Base-by-base conservation (phyloP, 1,140 invertebrate species). In the Heliconius nattereri region DNA sequence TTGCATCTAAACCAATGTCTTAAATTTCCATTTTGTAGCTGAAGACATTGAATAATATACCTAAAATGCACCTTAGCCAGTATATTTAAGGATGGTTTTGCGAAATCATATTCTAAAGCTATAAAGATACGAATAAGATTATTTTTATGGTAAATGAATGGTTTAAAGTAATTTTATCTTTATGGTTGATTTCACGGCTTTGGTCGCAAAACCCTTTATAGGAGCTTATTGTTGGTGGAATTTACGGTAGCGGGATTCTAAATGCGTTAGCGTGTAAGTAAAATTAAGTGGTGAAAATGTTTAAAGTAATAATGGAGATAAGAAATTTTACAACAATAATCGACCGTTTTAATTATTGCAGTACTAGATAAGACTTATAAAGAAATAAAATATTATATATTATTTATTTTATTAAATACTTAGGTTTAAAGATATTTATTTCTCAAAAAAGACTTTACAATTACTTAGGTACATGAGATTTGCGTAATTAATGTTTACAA, bases 81-180 rank as follows among this genome's bases (percentile, higher is more conserved):
- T 26, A 13, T 29, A 13, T 66, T 26, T 66, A 66, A 66, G n/a
- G 60, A 7, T 5, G 23, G 23, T 0, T 66, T 26, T 66, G n/a
- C 60, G 29, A 66, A 26, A 66, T 66, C 60, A 29, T 66, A 66
- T 66, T 26, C 60, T 13, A 9, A 71, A 81, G 73, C 49, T 66
- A 76, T 81, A 82, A 85, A 83, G 82, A 83, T 83, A 52, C 77
- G 76, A 79, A 78, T 75, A 60, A 81, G 83, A 85, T 86, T 84
- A 84, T 85, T 85, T 86, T 85, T 86, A 86, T 79, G 84, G 71
- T 45, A 80, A 78, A 85, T 80, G 80, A 83, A 82, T 74, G 80
- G 76, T 79, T 85, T 84, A 83, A 86, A 86, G 83, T 81, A 83
- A 85, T 85, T 83, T 84, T 85, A 86, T 86, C 85, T 86, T 85